A percentile compares a stretch with the other conserved stretches of the same genome.
phyloP scores from a whole-genome alignment of 1,140 invertebrate genomes.

The Rhynchophorus ferrugineus region DNA sequence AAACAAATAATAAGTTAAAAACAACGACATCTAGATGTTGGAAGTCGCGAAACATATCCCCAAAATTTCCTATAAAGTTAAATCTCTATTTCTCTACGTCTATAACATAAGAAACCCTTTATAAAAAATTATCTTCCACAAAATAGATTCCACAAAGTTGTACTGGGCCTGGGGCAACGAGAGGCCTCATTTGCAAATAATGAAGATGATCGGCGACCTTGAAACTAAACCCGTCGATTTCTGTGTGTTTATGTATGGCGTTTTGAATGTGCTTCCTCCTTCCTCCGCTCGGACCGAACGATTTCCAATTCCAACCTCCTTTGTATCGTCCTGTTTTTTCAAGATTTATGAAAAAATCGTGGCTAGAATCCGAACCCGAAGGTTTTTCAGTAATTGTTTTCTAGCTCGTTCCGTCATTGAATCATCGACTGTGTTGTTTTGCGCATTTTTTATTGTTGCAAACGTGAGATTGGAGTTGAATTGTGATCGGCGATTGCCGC shows the following conservation, averaged over 20 bases:
- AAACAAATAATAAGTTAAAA: too few relatives aligned
- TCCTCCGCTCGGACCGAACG: slow-evolving; percentile 1
- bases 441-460: background rate
- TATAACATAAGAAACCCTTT: too few relatives aligned
- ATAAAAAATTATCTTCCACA: too few relatives aligned
- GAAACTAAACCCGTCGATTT: slow-evolving; percentile 11
- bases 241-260: too few relatives aligned
- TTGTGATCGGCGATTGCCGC: too few relatives aligned
- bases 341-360: slow-evolving; percentile 6
- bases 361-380: background rate
- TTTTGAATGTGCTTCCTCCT: too few relatives aligned
- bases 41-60: too few relatives aligned
- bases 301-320: slow-evolving; percentile 3
- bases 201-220: slow-evolving; percentile 10
- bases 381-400: slow-evolving; percentile 3
- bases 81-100: too few relatives aligned
- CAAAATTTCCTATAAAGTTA: too few relatives aligned
- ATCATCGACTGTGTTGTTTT: background rate
- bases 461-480: too few relatives aligned
- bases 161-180: background rate
- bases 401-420: background rate
- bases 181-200: slow-evolving; percentile 13
- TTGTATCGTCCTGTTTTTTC: background rate
- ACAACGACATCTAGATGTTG: too few relatives aligned
- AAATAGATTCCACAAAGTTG: too few relatives aligned